Base-by-base conservation (phyloP, 2,888 invertebrate species). In the Oligia strigilis region DNA sequence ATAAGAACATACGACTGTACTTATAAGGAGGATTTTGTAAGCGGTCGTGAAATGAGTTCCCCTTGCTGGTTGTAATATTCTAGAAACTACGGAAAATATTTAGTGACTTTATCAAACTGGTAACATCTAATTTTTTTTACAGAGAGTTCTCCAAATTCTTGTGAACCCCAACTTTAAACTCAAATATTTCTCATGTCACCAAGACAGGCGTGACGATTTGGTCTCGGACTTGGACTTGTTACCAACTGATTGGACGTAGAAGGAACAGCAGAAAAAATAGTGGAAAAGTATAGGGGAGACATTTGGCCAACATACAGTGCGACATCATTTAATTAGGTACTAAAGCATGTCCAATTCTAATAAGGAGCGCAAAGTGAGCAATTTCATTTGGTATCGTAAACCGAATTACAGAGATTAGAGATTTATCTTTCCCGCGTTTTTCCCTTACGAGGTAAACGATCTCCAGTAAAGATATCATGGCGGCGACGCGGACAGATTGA, bases 1-100 rank as follows among this genome's bases (percentile, higher is more conserved):
- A 94, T 95, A 95, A 94, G 89, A 85, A 87, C 80, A 84, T 87
- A 88, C 87, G 86, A 86, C 78, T 82, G 67, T 66, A 81, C 89
- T 83, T 89, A 78, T 87, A 90, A 88, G 88, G 81, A 87, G 82
- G 80, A 82, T 85, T 84, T 83, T 81, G 80, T 86, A 75, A 88
- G 76, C 87, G 69, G 52, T 78, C 80, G 70, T 78, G 69, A 73
- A 78, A 83, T 81, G 40, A 64, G 70, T 84, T 82, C 60, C 76
- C 71, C 65, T 66, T 58, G 58, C 49, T 60, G 52, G 73, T 65
- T 65, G 55, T 75, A n/a, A 72, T 66, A 43, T 73, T 77, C 55
- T 58, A 70, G 43, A 84, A 65, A 49, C 14, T 14, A 29, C 43
- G n/a, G 52, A 82, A 43, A 55, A 83, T 49, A 46, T 76, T 73